Percentiles rank a stretch among this genome's conserved stretches.
phyloP scores from a whole-genome alignment of 2,888 invertebrate species.

The Lasioglossum vierecki region DNA sequence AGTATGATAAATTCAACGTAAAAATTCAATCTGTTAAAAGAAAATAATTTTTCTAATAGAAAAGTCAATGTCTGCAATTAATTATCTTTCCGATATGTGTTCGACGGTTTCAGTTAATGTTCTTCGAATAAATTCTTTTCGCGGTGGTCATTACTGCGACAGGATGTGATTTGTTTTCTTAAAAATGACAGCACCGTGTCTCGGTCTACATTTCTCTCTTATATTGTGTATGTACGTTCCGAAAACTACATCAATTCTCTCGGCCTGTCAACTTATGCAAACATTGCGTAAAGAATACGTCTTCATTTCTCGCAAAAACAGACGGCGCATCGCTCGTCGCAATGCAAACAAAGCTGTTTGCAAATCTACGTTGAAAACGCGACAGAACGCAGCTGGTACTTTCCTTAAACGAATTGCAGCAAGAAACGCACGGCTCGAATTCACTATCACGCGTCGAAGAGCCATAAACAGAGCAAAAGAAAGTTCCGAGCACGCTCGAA shows the following conservation, averaged over 20 bases:
- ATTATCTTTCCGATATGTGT: too few species aligned
- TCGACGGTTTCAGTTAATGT: too few species aligned
- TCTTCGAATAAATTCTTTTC: not conserved
- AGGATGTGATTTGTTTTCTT: not conserved
- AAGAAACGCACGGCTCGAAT: constrained; percentile 32
- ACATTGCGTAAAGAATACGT: not conserved
- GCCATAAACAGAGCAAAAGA: constrained; percentile 29
- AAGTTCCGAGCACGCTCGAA: constrained; percentile 17
- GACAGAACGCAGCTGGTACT: not conserved
- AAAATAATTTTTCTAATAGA: too few species aligned
- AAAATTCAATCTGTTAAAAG: too few species aligned
- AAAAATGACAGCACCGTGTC: not conserved
- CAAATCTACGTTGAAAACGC: constrained; percentile 1
- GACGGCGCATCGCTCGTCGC: not conserved
- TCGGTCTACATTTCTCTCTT: not conserved
- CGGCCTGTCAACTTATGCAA: not conserved
- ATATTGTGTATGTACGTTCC: not conserved
- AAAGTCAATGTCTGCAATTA: too few species aligned
- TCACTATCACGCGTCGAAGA: constrained; percentile 32
- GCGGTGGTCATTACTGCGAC: not conserved
- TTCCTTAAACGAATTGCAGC: constrained; percentile 16
- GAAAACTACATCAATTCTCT: not conserved
- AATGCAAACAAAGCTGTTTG: not conserved
- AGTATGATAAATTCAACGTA: too few species aligned
- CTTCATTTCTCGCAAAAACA: constrained; percentile 7